Base-by-base conservation (phyloP, 1,140 invertebrate species). In the Helicoverpa zea region DNA sequence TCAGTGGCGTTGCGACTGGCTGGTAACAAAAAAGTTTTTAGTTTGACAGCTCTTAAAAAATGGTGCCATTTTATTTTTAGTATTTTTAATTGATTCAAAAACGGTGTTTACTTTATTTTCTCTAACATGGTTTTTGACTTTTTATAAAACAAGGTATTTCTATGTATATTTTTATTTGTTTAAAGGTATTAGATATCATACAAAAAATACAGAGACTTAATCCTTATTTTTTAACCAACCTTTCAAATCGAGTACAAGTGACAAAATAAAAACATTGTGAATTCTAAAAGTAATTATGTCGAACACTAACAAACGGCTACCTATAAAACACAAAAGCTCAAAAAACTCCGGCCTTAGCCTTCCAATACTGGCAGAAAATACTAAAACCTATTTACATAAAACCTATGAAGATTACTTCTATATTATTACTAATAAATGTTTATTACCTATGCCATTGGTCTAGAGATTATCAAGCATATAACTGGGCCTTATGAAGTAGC, bases 371-470 rank as follows among this genome's bases (percentile, higher is more conserved):
- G 49, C 12, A 72, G 68, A 52, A 72, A 29, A 12, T 52, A 23
- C 68, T 72, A n/a, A 23, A 72, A 72, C 68, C 68, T 30, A 72
- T 72, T 72, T 72, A 72, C 68, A 43, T 72, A 72, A 54, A 49
- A 72, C 49, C 49, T 72, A 52, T 52, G 68, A 30, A 72, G 49
- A 51, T 54, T 72, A n/a, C 23, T 72, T 54, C 30, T 72, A 72
- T 72, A 54, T 51, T 70, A 11, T 14, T 29, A 72, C 68, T 72
- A 52, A 52, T 68, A 68, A 68, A 68, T 43, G 43, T 68, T 68
- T 18, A 23, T 13, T 68, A 68, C 64, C 43, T 18, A 68, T 68
- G 49, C 16, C 4, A 47, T 18, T 23, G 64, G 10, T 43, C 43
- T 68, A 23, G 43, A 68, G 49, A 49, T 68, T 49, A 49, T 68